Evolutionary conservation across 2,113 vertebrate genomes (phyloP), one percentile per base, ranked within the genome.

Genomic region (Triplophysa rosa): DNA sequence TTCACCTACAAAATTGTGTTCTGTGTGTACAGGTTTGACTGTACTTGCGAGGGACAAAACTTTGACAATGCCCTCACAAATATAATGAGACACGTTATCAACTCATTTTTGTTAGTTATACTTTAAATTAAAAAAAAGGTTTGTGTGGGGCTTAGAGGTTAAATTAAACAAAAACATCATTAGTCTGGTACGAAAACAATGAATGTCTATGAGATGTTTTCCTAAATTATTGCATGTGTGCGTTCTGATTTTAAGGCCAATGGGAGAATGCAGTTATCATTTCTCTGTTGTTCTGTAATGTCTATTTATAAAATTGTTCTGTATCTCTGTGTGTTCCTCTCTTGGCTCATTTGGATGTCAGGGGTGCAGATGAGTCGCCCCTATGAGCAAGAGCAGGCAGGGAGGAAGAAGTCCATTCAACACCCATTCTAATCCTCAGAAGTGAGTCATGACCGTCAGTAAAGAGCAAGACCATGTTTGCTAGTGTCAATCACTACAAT

Each of bases 231-330:
- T 4, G 68, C 14, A 67, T 66, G 77, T 61, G 69, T 68, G 33
- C 47, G 66, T 83, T 71, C 59, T 14, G 4, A 8, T 58, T 14
- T 42, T 65, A 62, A 77, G 81, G 86, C 85, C 5, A 79, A 85
- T 89, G 72, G 77, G 78, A 63, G 68, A 78, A 89, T 82, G 70
- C 58, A 82, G 80, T 80, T 52, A 69, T 88, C 77, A 52, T 80
- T 85, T 89, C 87, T 87, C 82, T 89, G 87, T 86, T 79, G n/a
- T 29, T 66, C 64, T 66, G 80, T 79, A 80, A 78, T 24, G 24
- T 82, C 87, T 79, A 79, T 79, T 71, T 79, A 71, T 29, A 70
- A 58, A 2, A 19, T 29, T 21, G 59, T 58, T 65, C 49, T 66
- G 40, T 42, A 6, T 58, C 56, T 16, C 40, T 72, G 21, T 24